Evolutionary conservation across 1,140 invertebrate species (phyloP).

Genomic region (Wiebesia pumilae): DNA sequence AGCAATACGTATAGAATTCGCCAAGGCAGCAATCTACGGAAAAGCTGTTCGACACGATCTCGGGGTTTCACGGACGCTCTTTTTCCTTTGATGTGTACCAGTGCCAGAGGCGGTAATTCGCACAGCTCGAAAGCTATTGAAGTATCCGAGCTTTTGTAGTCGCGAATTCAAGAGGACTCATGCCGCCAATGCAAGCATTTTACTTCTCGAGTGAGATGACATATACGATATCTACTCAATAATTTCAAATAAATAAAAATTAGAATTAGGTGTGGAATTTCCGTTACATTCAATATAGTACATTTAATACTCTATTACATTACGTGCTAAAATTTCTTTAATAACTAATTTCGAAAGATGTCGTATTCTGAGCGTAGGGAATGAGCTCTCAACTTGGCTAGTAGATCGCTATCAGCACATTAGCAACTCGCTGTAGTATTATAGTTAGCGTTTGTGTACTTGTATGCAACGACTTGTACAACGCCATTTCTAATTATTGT

Average conservation of each 20-base stretch:
- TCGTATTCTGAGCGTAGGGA: too few relatives aligned
- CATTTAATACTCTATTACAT: too few relatives aligned
- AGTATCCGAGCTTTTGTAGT: constrained; percentile 49
- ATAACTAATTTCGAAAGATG: too few relatives aligned
- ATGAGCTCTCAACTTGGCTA: too few relatives aligned
- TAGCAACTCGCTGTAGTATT: too few relatives aligned
- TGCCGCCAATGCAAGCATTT: background rate
- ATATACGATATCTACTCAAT: background rate
- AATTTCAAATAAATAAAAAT: background rate
- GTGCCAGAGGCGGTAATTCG: constrained; percentile 59
- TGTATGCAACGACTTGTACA: too few relatives aligned
- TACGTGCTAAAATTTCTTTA: too few relatives aligned
- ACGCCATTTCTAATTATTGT: too few relatives aligned
- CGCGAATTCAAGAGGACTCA: constrained; percentile 9
- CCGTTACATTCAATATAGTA: too few relatives aligned
- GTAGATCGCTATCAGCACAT: too few relatives aligned
- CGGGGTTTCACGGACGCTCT: constrained; percentile 48
- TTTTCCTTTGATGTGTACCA: constrained; percentile 59
- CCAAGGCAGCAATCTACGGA: constrained; percentile 50
- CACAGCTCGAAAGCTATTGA: constrained; percentile 58
- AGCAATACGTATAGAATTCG: constrained; percentile 54
- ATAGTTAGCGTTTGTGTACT: too few relatives aligned
- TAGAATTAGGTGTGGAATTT: background rate
- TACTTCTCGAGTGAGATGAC: constrained; percentile 9
- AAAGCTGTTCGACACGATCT: constrained; percentile 27